phyloP scores from a whole-genome alignment of 2,888 invertebrate species.

The Nephrotoma guestfalica region DNA sequence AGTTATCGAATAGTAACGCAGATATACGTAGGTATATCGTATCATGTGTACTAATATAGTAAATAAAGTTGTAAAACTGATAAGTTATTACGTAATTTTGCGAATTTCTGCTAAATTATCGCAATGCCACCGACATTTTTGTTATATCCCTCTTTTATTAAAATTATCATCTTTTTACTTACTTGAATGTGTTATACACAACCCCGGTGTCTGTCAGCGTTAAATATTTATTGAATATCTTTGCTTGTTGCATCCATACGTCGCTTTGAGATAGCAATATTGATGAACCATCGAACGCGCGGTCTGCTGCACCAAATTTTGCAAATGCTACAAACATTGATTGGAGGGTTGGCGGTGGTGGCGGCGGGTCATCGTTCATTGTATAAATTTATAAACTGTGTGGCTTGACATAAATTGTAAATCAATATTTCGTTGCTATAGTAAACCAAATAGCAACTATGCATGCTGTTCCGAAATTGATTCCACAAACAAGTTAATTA shows the following conservation, averaged over 20 bases:
- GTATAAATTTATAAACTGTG: neutral
- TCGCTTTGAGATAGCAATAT: conserved; percentile 6
- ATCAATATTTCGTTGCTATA: neutral
- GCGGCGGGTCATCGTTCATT: neutral
- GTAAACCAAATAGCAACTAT: neutral
- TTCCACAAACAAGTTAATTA: no score
- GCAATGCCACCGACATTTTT: no score
- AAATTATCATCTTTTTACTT: neutral
- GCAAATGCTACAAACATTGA: conserved; percentile 3
- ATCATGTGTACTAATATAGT: neutral
- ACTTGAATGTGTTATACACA: neutral
- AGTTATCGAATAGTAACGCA: neutral
- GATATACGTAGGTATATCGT: neutral
- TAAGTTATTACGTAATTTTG: neutral
- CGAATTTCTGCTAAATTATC: neutral
- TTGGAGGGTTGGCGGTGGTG: neutral
- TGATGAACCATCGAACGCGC: neutral
- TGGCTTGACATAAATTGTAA: neutral
- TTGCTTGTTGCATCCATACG: conserved; percentile 7
- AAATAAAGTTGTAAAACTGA: neutral
- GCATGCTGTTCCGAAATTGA: no score
- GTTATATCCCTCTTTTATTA: neutral
- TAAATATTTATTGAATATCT: neutral
- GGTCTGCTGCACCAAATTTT: neutral
- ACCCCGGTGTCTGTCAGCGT: neutral